Conservation (phyloP, 2,797 vertebrate genomes). For the Paguma larvata region DNA sequence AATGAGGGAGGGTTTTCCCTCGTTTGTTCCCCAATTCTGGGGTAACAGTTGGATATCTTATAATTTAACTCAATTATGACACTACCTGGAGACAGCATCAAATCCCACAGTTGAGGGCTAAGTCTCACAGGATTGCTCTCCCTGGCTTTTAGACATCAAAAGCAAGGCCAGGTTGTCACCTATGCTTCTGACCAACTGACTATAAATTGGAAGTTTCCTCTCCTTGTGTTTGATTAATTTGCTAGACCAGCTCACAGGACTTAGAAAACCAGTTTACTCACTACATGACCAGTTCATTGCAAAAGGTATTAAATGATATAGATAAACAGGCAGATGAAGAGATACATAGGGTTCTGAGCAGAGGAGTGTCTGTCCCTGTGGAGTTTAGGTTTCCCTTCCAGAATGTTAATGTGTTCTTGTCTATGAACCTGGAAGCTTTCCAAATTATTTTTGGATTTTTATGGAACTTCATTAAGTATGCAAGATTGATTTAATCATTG, state of each 20-base stretch:
- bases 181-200: background rate
- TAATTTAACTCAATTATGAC: background rate
- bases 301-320: background rate
- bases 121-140: background rate
- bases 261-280: background rate
- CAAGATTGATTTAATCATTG: background rate
- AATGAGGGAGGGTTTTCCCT: fast-evolving
- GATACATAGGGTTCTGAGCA: background rate
- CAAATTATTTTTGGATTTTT: background rate
- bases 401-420: background rate
- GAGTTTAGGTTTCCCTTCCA: background rate
- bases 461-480: background rate
- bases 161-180: background rate
- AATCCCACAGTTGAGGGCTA: background rate
- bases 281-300: background rate
- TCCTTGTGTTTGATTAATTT: background rate
- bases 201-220: background rate
- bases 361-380: background rate
- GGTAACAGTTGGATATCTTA: background rate
- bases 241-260: background rate
- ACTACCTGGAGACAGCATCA: background rate
- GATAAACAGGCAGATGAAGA: background rate
- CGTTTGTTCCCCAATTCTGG: background rate
- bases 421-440: background rate
- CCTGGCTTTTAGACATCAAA: background rate